Evolutionary conservation across 2,113 vertebrate species (phyloP).

Genomic region (Perca schrenkii): DNA sequence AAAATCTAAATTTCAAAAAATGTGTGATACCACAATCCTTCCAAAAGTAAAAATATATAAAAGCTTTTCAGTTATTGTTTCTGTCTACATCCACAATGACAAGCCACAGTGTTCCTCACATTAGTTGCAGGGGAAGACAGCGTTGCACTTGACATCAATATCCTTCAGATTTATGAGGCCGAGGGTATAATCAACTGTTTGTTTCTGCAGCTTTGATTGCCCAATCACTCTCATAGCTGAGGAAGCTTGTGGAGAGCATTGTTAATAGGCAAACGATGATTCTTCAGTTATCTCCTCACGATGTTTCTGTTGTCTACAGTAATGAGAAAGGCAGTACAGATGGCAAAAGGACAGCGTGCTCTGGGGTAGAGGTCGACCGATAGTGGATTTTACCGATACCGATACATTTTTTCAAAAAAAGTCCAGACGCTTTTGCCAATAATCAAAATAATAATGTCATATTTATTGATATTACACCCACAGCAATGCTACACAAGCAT

Average conservation of each 20-base stretch:
- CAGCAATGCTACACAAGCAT: no score
- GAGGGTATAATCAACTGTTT: not conserved
- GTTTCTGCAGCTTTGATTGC: constrained; percentile 38
- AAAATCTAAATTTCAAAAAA: not conserved
- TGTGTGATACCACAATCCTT: no score
- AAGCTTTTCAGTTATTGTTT: not conserved
- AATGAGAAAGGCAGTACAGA: constrained; percentile 31
- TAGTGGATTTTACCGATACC: no score
- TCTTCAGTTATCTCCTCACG: constrained; percentile 34
- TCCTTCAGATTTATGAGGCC: constrained; percentile 28
- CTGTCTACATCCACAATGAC: not conserved
- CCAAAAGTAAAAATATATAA: not conserved
- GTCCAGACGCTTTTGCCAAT: no score
- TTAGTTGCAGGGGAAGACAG: constrained; percentile 5
- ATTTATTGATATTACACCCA: no score
- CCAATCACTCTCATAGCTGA: constrained; percentile 12
- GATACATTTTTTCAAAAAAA: no score
- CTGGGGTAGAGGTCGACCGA: no score
- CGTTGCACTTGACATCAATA: constrained; percentile 38
- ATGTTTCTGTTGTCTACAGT: constrained; percentile 11
- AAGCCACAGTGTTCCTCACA: not conserved
- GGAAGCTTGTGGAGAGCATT: not conserved
- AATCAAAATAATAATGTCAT: no score
- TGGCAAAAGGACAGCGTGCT: constrained; percentile 27
- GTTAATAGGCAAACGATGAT: constrained; percentile 3